These are phyloP conservation scores for Cerastis leucographa DNA, from an alignment of 2,888 invertebrate species.

Conservation along the genomic window DNA sequence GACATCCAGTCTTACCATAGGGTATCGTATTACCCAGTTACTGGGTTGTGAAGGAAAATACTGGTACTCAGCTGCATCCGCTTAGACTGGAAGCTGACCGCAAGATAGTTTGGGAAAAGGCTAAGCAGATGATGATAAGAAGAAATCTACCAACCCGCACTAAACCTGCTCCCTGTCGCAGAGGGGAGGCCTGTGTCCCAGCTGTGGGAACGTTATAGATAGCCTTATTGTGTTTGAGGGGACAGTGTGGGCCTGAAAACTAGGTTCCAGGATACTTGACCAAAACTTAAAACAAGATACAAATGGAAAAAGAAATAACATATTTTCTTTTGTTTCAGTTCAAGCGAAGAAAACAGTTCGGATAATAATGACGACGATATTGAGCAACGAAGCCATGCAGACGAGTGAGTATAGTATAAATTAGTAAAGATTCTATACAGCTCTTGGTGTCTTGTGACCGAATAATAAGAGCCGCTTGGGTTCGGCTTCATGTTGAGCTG, in stretches of 20 bases:
- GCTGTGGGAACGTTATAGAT: background rate
- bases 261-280: background rate
- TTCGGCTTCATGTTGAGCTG: too few species aligned
- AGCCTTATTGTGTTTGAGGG: background rate
- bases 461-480: too few species aligned
- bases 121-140: too few species aligned
- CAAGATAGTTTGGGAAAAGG: too few species aligned
- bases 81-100: too few species aligned
- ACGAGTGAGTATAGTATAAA: background rate
- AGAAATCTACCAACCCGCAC: too few species aligned
- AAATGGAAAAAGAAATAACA: background rate
- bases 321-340: conserved; percentile 16
- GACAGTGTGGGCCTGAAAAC: background rate
- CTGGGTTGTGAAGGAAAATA: too few species aligned
- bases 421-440: background rate
- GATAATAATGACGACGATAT: background rate
- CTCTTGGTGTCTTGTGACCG: background rate
- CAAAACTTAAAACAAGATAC: background rate
- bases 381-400: too few species aligned
- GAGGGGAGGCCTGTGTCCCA: too few species aligned
- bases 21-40: too few species aligned
- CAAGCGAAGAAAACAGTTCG: background rate
- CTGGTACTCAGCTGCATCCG: too few species aligned
- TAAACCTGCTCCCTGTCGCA: background rate
- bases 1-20: too few species aligned